Base-by-base conservation (phyloP, 2,113 vertebrate species). In the Tachuris rubrigastra region DNA sequence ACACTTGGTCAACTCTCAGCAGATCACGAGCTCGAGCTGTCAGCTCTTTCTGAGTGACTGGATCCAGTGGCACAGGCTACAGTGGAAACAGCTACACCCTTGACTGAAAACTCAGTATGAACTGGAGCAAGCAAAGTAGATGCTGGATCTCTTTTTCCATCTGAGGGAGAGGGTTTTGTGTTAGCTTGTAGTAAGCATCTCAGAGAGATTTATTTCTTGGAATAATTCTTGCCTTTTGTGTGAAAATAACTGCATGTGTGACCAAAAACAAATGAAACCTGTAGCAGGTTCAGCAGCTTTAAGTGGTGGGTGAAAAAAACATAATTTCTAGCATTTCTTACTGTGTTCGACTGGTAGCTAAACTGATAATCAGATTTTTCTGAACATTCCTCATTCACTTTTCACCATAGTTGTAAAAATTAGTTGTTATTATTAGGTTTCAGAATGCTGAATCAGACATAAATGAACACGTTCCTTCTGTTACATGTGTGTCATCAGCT, bases 221-320 rank as follows among this genome's bases (percentile, higher is more conserved):
- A 72, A 28, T 41, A 69, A 37, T 80, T 88, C n/a, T 71, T 77
- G 14, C n/a, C 58, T 69, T 80, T 15, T 24, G 23, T 30, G 12
- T 41, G 28, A 75, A 56, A 85, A 46, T 41, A 65, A 65, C 11
- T 56, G 4, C 6, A 5, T 8, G 0, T 22, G 12, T 62, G 46
- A 35, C 0, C 3, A 75, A 68, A 77, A 55, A 78, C 23, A 65
- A 69, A 71, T 74, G 3, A 68, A 91, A 42, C 23, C 19, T 42
- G 3, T 19, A 8, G 16, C 53, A 49, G 18, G 37, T 71, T 86
- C 28, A 49, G 56, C 25, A 39, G 22, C 22, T 41, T 76, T 73
- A 37, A 0, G 1, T 8, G 5, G 1, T 8, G 12, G 7, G 2
- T 1, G 1, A 1, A 8, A 25, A 33, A 14, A 6, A 6, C 58